These are phyloP conservation scores for Bemisia tabaci DNA, from an alignment of 1,140 invertebrate genomes.

Conservation along the genomic window DNA sequence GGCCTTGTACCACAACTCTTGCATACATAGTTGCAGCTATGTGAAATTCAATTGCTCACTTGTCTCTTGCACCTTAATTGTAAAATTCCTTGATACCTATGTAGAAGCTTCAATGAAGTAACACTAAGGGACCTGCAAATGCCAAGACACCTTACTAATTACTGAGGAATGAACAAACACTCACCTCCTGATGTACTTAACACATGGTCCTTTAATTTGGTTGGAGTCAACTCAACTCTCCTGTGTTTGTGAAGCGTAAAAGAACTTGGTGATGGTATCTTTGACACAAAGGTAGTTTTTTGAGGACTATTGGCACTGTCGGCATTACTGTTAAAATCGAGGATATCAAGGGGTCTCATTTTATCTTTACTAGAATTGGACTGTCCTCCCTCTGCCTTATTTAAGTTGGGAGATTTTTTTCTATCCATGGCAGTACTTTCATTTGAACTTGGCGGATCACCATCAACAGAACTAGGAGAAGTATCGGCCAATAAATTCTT, in stretches of 20 bases:
- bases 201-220: constrained; percentile 13
- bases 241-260: constrained; percentile 19
- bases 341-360: neutral
- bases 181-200: neutral
- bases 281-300: neutral
- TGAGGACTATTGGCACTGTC: neutral
- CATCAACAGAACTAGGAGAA: neutral
- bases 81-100: too few relatives aligned
- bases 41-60: too few relatives aligned
- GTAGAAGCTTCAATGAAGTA: too few relatives aligned
- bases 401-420: neutral
- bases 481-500: neutral
- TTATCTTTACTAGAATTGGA: neutral
- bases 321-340: neutral
- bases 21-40: too few relatives aligned
- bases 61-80: too few relatives aligned
- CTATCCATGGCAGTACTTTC: neutral
- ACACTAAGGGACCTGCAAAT: too few relatives aligned
- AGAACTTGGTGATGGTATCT: neutral
- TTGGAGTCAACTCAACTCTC: constrained; percentile 17
- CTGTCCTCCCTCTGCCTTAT: neutral
- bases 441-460: neutral
- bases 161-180: too few relatives aligned
- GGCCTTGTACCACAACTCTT: too few relatives aligned
- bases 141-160: too few relatives aligned